Base-by-base conservation (phyloP, 2,797 vertebrate genomes). In the Gallinago solitaria region DNA sequence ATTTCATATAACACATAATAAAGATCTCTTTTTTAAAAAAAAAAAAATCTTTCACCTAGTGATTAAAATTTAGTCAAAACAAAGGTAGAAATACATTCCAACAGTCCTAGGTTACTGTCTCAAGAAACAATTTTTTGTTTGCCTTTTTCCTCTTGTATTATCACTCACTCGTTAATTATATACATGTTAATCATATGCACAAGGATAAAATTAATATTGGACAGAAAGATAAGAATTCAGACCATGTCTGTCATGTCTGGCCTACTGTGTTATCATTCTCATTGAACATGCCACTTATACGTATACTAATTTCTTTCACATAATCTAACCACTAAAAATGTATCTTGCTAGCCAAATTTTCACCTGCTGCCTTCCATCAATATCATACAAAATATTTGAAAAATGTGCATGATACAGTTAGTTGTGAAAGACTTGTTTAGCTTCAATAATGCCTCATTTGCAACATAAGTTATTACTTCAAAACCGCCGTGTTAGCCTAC, bases 381-480 rank as follows among this genome's bases (percentile, higher is more conserved):
- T 45, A 79, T 12, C 43, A 76, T 14, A 85, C 1, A 1, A 53
- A 68, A 39, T 16, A 75, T 68, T 45, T 80, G 48, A 80, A 92
- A 91, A 86, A 65, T 6, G 11, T 17, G 20, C 54, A 39, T 28
- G n/a, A 82, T 76, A 39, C 87, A 41, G 21, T 2, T 9, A 57
- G 63, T 45, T 81, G 61, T 85, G 63, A 93, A 89, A 86, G 35
- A 83, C 37, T 71, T 53, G 69, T 37, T 91, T 88, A 89, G 64
- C 61, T 93, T 92, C 68, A 93, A 41, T 79, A 94, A 87, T 27
- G 35, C 9, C 39, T 93, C 80, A 67, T 61, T 76, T 79, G 85
- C 85, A 86, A 82, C 64, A 63, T 43, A 85, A 95, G 94, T 94
- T 82, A 59, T 76, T 90, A 73, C 51, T 93, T 83, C 54, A 78